These are phyloP conservation scores for Drosophila demipolita DNA, from an alignment of 2,888 invertebrate genomes.

Conservation along the genomic window DNA sequence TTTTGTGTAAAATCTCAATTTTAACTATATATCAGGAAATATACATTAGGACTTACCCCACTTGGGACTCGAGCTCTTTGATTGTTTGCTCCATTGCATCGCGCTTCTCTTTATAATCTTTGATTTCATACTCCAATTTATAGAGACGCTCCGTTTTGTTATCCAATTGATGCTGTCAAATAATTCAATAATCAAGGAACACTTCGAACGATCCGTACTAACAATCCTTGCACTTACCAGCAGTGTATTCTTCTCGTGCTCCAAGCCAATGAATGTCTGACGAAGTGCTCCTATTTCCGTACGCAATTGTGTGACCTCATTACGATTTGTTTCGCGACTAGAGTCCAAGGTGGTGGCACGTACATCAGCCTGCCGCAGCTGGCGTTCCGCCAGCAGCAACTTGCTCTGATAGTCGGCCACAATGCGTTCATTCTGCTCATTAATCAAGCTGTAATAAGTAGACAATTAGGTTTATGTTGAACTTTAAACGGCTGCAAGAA, in stretches of 20 bases:
- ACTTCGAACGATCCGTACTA: no score
- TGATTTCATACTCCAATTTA: constrained; percentile 88
- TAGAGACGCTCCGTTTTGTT: constrained; percentile 90
- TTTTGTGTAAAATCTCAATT: constrained; percentile 10
- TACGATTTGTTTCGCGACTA: constrained; percentile 87
- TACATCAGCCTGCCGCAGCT: constrained; percentile 87
- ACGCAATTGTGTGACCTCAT: constrained; percentile 87
- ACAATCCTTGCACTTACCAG: constrained; percentile 84
- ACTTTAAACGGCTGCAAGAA: constrained; percentile 36
- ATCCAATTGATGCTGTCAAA: constrained; percentile 87
- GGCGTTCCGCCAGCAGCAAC: constrained; percentile 88
- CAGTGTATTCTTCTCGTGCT: constrained; percentile 90
- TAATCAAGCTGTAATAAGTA: constrained; percentile 87
- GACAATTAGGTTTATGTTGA: not conserved
- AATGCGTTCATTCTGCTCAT: constrained; percentile 91
- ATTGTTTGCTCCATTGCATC: constrained; percentile 86
- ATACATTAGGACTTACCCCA: constrained; percentile 77
- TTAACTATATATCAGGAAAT: not conserved
- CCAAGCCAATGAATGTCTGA: constrained; percentile 88
- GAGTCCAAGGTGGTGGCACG: constrained; percentile 87
- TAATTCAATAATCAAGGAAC: not conserved
- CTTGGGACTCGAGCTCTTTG: constrained; percentile 87
- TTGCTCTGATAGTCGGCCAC: constrained; percentile 89
- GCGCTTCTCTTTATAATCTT: constrained; percentile 87
- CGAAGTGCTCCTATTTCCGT: constrained; percentile 88